Evolutionary conservation across 2,113 vertebrate species (phyloP).

Genomic region (Brachypodius melanocephalos): DNA sequence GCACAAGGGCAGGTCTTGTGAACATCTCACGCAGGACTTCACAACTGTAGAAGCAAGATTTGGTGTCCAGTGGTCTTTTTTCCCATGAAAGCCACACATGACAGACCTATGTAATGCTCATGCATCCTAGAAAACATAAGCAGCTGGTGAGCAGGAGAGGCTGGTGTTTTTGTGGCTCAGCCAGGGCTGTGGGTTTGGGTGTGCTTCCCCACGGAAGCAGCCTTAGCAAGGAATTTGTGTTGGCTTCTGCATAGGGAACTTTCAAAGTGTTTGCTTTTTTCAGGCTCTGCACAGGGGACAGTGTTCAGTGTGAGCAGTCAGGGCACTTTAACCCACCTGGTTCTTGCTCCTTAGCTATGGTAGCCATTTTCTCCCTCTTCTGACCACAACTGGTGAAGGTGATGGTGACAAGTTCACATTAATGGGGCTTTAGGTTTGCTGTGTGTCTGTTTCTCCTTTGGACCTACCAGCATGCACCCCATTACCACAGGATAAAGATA

Average conservation of each 20-base stretch:
- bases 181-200: not conserved
- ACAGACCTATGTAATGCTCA: not conserved
- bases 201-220: not conserved
- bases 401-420: not conserved
- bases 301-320: not conserved
- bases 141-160: not conserved
- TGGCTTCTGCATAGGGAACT: not conserved
- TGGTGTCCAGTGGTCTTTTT: not conserved
- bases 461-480: not conserved
- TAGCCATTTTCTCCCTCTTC: not conserved
- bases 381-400: not conserved
- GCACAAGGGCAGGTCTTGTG: not conserved
- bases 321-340: not conserved
- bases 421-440: not conserved
- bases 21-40: not conserved
- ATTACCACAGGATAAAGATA: not conserved
- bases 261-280: not conserved
- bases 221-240: fast-evolving
- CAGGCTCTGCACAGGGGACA: not conserved
- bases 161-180: fast-evolving
- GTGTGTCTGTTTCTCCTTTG: not conserved
- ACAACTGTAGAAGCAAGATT: not conserved
- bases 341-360: not conserved
- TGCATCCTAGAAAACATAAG: not conserved
- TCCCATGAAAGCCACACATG: not conserved